phyloP scores from a whole-genome alignment of 2,113 vertebrate genomes.

The Tragelaphus imberbis region DNA sequence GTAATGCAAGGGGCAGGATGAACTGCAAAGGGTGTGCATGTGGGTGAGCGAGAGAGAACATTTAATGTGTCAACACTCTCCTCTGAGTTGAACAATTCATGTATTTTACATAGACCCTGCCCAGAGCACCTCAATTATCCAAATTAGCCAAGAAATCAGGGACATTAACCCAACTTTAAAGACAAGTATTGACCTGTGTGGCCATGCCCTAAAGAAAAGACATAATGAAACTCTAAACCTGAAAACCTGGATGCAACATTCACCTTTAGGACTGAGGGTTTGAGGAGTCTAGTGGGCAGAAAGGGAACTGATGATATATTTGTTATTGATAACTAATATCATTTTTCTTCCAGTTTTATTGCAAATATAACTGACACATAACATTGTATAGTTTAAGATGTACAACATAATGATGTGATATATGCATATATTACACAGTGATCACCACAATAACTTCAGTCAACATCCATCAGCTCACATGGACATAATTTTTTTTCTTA shows the following conservation, averaged over 20 bases:
- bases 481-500: not conserved
- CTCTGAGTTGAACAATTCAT: not conserved
- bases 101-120: not conserved
- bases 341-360: not conserved
- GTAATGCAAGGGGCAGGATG: not conserved
- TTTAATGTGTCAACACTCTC: not conserved
- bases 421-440: not conserved
- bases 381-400: not conserved
- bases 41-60: not conserved
- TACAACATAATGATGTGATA: not conserved
- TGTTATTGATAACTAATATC: not conserved
- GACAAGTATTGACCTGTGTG: not conserved
- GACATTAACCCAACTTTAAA: not conserved
- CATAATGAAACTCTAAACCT: not conserved
- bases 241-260: not conserved
- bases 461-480: not conserved
- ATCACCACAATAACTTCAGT: not conserved
- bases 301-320: not conserved
- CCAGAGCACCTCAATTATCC: constrained; percentile 1
- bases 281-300: not conserved
- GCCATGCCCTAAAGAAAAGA: not conserved
- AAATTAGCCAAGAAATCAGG: not conserved
- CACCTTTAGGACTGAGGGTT: not conserved
- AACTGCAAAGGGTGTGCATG: not conserved
- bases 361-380: not conserved